phyloP scores from a whole-genome alignment of 2,888 invertebrate species.

The Dicyrtomina minuta region DNA sequence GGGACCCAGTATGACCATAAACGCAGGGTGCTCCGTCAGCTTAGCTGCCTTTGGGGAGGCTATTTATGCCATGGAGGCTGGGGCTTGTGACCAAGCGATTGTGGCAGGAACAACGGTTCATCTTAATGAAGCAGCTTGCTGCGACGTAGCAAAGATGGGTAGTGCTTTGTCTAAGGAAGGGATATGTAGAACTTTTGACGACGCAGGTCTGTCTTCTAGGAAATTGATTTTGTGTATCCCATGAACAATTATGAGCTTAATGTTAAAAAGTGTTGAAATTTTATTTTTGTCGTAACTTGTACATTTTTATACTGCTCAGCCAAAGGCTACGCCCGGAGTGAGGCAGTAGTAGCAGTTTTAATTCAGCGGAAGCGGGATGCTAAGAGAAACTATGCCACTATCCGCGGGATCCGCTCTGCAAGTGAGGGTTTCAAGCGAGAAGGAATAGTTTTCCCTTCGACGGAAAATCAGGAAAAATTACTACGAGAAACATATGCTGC shows the following conservation, averaged over 20 bases:
- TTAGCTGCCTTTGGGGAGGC: slow-evolving; percentile 60
- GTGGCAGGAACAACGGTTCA: slow-evolving; percentile 64
- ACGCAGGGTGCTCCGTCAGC: slow-evolving; percentile 69
- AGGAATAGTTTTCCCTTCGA: slow-evolving; percentile 3
- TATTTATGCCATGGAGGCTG: slow-evolving; percentile 56
- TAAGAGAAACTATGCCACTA: slow-evolving; percentile 3
- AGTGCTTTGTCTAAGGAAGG: slow-evolving; percentile 66
- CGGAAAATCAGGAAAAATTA: background rate
- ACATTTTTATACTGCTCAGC: background rate
- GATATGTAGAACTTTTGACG: slow-evolving; percentile 66
- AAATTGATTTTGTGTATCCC: background rate
- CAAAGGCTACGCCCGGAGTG: slow-evolving; percentile 59
- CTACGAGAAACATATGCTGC: background rate
- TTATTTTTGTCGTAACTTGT: too few relatives aligned
- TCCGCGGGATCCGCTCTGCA: background rate
- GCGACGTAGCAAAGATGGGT: slow-evolving; percentile 66
- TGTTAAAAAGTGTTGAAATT: too few relatives aligned
- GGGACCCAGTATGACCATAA: slow-evolving; percentile 65
- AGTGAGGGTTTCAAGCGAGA: slow-evolving; percentile 2
- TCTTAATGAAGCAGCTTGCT: slow-evolving; percentile 64
- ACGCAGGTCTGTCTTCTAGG: slow-evolving; percentile 59
- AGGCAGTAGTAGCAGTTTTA: too few relatives aligned
- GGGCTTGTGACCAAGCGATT: slow-evolving; percentile 61
- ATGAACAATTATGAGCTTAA: too few relatives aligned
- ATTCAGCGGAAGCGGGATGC: background rate